Evolutionary conservation across 2,113 vertebrate species (phyloP), one percentile per base, ranked within the genome.

Genomic region (Mus musculus): DNA sequence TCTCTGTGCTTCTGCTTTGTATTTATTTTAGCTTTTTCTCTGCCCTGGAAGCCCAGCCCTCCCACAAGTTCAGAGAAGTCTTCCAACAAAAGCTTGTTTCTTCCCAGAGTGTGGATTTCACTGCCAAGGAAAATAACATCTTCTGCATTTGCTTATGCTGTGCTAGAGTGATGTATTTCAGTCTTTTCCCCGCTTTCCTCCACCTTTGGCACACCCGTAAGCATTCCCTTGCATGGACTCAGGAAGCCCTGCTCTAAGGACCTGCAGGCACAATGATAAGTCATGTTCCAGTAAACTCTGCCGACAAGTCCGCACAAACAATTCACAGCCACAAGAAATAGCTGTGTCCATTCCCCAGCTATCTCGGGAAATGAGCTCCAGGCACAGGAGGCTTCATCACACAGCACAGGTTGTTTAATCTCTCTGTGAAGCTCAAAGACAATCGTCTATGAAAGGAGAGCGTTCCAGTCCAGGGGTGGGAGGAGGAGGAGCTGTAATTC

Each of bases 11-110:
- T 89, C 87, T 91, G 81, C 69, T 77, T 92, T 52, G 61, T 26
- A 90, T 85, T 86, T 71, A 89, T 59, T 73, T 96, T 80, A 76
- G 26, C 16, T 84, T 67, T 78, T 92, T 52, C 86, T 92, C 30
- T 86, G 39, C 13, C 6, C 67, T 42, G 46, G 61, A 96, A 90
- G 46, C 67, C 42, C 76, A 78, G 61, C 39, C 52, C 61, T 92
- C 67, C 56, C 54, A 71, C 91, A 77, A 86, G 81, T 86, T 86
- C 39, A 93, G 90, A 94, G 63, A 42, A 17, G 22, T 82, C 94
- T 90, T 95, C 85, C 91, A 94, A 92, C 90, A 95, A 96, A 97
- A 96, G 78, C 42, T 49, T 94, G 73, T 89, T 97, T 97, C 91
- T 97, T 97, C 84, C 89, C 91, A 96, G 56, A 96, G 76, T 93